These are phyloP conservation scores for Scomber colias DNA, from an alignment of 2,113 vertebrate genomes.

Conservation along the genomic window DNA sequence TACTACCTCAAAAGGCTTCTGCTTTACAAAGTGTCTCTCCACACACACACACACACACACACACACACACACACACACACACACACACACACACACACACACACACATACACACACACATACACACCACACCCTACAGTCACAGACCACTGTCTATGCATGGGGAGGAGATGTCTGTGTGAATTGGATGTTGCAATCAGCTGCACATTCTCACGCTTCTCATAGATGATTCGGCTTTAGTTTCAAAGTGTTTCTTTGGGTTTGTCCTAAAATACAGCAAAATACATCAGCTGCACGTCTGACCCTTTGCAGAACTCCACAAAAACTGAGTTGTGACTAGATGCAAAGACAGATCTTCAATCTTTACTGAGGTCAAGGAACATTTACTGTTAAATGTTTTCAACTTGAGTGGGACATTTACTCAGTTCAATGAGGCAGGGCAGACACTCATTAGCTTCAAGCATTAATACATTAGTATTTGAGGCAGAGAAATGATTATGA, in stretches of 20 bases:
- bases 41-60: no score
- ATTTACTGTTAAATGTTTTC: background rate
- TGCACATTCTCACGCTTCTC: constrained; percentile 22
- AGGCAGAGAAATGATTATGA: background rate
- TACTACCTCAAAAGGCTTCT: constrained; percentile 50
- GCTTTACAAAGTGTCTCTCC: constrained; percentile 31
- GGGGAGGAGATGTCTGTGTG: constrained; percentile 26
- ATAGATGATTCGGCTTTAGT: constrained; percentile 1
- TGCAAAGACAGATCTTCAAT: background rate
- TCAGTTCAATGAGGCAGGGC: background rate
- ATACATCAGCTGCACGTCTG: background rate
- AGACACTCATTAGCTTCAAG: no score
- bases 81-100: no score
- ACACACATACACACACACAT: background rate
- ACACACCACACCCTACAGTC: constrained; percentile 56
- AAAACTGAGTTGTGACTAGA: background rate
- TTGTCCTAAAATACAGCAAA: constrained; percentile 25
- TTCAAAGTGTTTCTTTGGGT: constrained; percentile 24
- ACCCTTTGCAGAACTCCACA: background rate
- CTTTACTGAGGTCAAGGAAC: background rate
- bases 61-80: no score
- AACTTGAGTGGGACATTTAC: constrained; percentile 8
- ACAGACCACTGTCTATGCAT: constrained; percentile 39
- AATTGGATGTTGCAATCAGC: constrained; percentile 42
- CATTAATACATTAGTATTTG: background rate